These are phyloP conservation scores for Phrynosoma blainvillii DNA, from an alignment of 2,113 vertebrate genomes.

Conservation along the genomic window DNA sequence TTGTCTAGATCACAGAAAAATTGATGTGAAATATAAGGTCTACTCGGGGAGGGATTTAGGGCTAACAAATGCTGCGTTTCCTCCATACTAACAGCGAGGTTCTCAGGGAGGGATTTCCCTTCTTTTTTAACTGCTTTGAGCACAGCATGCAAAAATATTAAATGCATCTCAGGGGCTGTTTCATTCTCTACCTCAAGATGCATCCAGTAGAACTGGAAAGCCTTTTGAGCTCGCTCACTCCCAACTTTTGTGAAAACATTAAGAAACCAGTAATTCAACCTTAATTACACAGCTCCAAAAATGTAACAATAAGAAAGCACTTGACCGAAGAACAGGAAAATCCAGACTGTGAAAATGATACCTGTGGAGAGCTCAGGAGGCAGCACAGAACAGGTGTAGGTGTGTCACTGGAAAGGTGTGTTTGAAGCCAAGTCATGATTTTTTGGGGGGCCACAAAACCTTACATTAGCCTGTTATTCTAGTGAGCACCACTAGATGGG, in stretches of 20 bases:
- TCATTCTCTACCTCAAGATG: no score
- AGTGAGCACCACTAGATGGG: constrained; percentile 60
- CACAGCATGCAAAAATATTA: no score
- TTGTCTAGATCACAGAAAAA: no score
- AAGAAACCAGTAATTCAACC: constrained; percentile 24
- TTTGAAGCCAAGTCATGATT: neutral
- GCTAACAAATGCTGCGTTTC: no score
- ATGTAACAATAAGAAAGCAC: accelerated
- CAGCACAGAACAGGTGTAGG: neutral
- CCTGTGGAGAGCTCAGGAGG: neutral
- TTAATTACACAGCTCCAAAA: neutral
- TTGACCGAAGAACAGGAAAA: constrained; percentile 23
- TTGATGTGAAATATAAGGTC: no score
- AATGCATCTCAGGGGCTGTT: no score
- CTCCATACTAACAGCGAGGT: no score
- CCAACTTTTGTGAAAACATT: neutral
- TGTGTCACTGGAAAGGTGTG: neutral
- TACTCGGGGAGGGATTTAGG: no score
- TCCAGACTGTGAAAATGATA: neutral
- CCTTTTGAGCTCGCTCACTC: neutral
- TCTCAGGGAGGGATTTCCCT: no score
- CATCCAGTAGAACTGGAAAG: neutral
- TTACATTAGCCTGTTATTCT: neutral
- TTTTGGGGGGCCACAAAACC: no score
- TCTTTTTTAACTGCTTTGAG: no score